Evolutionary conservation across 1,140 invertebrate species (phyloP).

Genomic region (Theocolax elegans): DNA sequence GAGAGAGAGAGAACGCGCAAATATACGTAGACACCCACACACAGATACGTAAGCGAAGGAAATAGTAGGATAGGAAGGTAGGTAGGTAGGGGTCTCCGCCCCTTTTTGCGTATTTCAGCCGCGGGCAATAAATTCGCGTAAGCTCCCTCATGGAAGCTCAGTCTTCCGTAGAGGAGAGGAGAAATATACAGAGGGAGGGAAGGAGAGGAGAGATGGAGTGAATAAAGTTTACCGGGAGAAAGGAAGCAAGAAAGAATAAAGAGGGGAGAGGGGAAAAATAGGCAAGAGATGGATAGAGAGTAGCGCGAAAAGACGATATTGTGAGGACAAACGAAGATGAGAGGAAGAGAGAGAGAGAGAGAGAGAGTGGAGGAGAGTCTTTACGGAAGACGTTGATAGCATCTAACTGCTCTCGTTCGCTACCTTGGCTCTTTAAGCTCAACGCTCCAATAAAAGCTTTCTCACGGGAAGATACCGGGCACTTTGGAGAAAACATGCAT

Average conservation of each 20-base stretch:
- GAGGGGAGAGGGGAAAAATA: neutral
- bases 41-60: too few relatives aligned
- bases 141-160: slow-evolving; percentile 45
- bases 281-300: neutral
- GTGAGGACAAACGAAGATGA: too few relatives aligned
- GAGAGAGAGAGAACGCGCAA: too few relatives aligned
- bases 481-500: slow-evolving; percentile 22
- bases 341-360: slow-evolving; percentile 39
- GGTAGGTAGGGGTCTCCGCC: neutral
- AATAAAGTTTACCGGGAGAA: slow-evolving; percentile 21
- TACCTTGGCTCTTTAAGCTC: slow-evolving; percentile 21
- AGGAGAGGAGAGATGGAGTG: slow-evolving; percentile 12
- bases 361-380: slow-evolving; percentile 24
- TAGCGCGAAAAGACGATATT: slow-evolving; percentile 9
- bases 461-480: slow-evolving; percentile 5
- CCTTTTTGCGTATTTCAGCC: slow-evolving; percentile 44
- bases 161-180: slow-evolving; percentile 28
- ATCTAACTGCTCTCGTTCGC: slow-evolving; percentile 33
- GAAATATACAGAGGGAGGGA: neutral
- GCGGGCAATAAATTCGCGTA: slow-evolving; percentile 46
- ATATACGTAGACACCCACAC: too few relatives aligned
- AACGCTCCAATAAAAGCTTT: slow-evolving; percentile 29
- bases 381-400: slow-evolving; percentile 28
- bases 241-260: slow-evolving; percentile 6
- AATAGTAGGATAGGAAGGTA: neutral